Conservation (phyloP, 2,888 invertebrate species). For the Steinernema scapterisci region DNA sequence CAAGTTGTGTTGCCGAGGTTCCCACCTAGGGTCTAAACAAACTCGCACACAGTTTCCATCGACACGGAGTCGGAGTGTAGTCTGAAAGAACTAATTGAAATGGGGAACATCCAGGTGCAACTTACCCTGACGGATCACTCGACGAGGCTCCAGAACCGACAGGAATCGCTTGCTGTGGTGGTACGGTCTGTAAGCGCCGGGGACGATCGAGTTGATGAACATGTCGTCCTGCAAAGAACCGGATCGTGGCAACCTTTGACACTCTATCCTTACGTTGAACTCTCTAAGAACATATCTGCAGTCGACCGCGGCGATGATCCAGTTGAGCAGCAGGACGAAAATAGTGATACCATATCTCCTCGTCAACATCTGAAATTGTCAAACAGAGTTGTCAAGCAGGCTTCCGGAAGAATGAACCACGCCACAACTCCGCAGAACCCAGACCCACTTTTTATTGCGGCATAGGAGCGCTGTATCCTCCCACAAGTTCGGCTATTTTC, state of each 20-base stretch:
- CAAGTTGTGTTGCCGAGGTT: not conserved
- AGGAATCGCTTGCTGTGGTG: constrained; percentile 16
- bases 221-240: constrained; percentile 2
- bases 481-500: not conserved
- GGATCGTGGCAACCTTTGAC: no score
- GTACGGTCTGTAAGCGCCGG: not conserved
- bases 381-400: not conserved
- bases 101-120: not conserved
- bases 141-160: constrained; percentile 12
- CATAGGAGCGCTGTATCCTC: not conserved
- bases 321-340: constrained; percentile 20
- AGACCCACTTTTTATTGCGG: not conserved
- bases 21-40: constrained; percentile 30
- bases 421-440: not conserved
- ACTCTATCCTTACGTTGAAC: constrained; percentile 26
- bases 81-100: constrained; percentile 28
- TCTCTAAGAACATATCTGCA: constrained; percentile 28
- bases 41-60: constrained; percentile 48
- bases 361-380: constrained; percentile 9
- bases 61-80: constrained; percentile 47
- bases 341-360: constrained; percentile 5
- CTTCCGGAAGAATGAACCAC: not conserved
- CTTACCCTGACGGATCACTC: constrained; percentile 29
- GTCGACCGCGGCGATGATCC: not conserved
- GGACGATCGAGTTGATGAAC: constrained; percentile 22